Conservation (phyloP, 2,888 invertebrate species). For the Diplazon laetatorius region DNA sequence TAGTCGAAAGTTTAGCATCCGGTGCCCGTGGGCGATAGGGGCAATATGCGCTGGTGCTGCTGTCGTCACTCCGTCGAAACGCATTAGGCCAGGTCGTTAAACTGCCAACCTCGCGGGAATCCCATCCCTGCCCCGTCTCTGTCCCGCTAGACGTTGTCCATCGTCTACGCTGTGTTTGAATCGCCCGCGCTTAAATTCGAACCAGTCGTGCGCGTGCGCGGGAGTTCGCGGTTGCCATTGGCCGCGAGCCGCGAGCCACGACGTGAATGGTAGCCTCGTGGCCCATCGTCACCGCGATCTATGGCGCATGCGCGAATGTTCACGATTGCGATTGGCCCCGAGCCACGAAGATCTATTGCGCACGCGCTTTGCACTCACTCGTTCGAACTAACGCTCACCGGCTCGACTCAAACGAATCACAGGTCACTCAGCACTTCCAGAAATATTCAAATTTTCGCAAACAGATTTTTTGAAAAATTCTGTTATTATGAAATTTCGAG, state of each 20-base stretch:
- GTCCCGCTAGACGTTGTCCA: background rate
- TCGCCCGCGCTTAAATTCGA: no score
- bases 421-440: no score
- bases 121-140: no score
- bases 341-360: background rate
- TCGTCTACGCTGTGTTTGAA: background rate
- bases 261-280: background rate
- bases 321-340: no score
- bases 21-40: conserved; percentile 48
- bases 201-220: no score
- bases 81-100: conserved; percentile 62
- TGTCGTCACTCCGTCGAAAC: conserved; percentile 28
- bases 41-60: conserved; percentile 18
- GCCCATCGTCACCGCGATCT: background rate
- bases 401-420: no score
- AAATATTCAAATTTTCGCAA: no score
- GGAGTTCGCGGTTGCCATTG: no score
- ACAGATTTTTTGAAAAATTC: no score
- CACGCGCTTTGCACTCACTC: background rate
- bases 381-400: background rate
- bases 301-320: background rate
- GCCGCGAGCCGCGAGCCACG: no score
- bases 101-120: conserved; percentile 56
- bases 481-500: no score
- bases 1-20: conserved; percentile 55